Conservation (phyloP, 2,113 vertebrate genomes). For the Marmota flaviventris region DNA sequence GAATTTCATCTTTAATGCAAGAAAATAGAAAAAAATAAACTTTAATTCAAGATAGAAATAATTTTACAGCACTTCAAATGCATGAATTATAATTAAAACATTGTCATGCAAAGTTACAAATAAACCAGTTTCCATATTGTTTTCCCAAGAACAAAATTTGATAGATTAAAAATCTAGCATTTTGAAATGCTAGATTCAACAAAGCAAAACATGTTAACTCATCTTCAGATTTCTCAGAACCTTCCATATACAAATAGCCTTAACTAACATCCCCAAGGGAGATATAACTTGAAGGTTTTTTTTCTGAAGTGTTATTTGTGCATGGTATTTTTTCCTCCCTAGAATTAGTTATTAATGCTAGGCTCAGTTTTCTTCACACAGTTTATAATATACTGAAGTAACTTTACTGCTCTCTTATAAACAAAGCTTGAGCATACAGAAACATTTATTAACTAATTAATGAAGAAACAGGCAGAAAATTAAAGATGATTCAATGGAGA, state of each 20-base stretch:
- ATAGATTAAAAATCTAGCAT: neutral
- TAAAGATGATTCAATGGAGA: conserved; percentile 40
- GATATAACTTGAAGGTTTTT: neutral
- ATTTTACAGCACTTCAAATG: neutral
- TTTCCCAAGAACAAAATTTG: neutral
- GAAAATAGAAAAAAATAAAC: neutral
- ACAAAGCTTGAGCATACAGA: neutral
- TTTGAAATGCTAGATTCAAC: neutral
- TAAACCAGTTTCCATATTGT: conserved; percentile 30
- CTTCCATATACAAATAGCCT: neutral
- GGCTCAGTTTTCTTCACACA: neutral
- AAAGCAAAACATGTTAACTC: neutral
- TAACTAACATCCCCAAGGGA: neutral
- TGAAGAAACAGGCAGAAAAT: neutral
- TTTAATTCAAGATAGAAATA: conserved; percentile 20
- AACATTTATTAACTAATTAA: conserved; percentile 29
- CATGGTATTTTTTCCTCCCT: neutral
- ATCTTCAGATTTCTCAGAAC: conserved; percentile 30
- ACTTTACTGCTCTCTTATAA: conserved; percentile 19
- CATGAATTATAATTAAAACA: conserved; percentile 8
- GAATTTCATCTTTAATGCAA: neutral
- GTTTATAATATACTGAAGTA: conserved; percentile 7
- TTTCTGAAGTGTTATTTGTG: neutral
- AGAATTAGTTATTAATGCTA: neutral
- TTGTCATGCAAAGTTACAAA: neutral